Evolutionary conservation across 2,888 invertebrate species (phyloP).

Genomic region (Amphipoea oculea): DNA sequence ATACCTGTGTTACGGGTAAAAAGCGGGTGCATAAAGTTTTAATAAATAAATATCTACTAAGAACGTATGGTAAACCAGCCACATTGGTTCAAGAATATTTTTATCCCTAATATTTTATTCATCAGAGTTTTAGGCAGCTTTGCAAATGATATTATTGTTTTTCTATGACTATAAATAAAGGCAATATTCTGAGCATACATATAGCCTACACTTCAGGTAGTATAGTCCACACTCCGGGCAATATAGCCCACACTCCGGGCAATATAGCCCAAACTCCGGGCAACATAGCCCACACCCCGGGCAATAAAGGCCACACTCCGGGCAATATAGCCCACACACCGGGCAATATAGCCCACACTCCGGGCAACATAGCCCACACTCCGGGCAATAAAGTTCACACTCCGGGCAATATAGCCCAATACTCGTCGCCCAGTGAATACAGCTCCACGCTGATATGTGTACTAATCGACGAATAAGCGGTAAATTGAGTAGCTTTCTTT

Average conservation of each 20-base stretch:
- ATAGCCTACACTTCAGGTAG: not conserved
- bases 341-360: not conserved
- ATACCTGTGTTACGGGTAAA: no score
- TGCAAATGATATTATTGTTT: not conserved
- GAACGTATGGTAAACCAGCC: not conserved
- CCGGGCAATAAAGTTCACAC: not conserved
- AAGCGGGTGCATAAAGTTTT: not conserved
- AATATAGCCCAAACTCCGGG: not conserved
- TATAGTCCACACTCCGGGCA: no score
- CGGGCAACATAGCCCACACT: not conserved
- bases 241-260: not conserved
- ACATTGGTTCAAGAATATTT: not conserved
- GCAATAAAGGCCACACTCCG: not conserved
- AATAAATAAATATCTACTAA: not conserved
- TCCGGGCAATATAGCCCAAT: not conserved
- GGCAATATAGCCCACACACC: not conserved
- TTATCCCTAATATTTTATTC: not conserved
- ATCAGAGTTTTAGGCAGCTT: not conserved
- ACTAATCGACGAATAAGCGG: constrained; percentile 65
- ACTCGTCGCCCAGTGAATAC: constrained; percentile 10
- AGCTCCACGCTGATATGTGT: constrained; percentile 59
- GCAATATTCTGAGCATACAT: not conserved
- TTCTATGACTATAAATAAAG: not conserved
- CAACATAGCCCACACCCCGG: not conserved
- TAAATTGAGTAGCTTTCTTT: constrained; percentile 38